Percentiles rank a stretch among this genome's conserved stretches.
These are phyloP conservation scores for Triplophysa yarkandensis DNA, from an alignment of 2,797 vertebrate genomes.

Conservation along the genomic window DNA sequence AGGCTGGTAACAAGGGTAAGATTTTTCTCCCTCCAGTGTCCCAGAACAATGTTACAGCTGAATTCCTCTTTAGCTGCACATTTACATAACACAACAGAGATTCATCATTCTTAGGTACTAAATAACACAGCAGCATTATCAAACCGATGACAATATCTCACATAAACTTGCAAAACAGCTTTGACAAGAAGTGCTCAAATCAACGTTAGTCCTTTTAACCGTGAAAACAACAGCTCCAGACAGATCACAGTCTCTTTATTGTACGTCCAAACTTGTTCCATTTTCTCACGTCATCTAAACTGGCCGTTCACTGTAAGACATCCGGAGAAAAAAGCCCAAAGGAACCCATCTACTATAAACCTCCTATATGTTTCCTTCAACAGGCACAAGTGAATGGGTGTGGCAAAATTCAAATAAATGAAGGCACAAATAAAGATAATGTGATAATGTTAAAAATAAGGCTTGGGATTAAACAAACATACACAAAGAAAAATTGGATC, in stretches of 20 bases:
- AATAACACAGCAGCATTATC: background rate
- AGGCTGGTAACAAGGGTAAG: background rate
- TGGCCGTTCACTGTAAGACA: background rate
- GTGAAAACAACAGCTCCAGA: too few relatives aligned
- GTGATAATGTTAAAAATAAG: background rate
- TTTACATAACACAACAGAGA: conserved; percentile 11
- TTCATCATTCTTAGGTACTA: background rate
- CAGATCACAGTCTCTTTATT: too few relatives aligned
- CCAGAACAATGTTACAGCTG: background rate
- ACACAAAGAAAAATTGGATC: background rate
- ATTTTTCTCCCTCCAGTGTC: conserved; percentile 29
- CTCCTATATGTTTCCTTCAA: background rate
- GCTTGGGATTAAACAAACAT: conserved; percentile 5
- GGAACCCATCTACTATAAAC: background rate
- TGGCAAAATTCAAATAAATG: background rate
- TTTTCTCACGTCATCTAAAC: background rate
- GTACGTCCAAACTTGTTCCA: background rate
- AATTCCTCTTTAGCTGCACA: conserved; percentile 2
- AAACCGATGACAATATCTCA: conserved; percentile 14
- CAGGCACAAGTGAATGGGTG: background rate
- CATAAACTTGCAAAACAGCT: background rate
- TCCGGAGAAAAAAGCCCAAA: background rate
- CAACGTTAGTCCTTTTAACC: background rate
- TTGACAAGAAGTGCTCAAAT: conserved; percentile 13
- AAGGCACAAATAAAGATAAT: conserved; percentile 24